Evolutionary conservation across 2,113 vertebrate genomes (phyloP).

Genomic region (Mystacornis crossleyi): DNA sequence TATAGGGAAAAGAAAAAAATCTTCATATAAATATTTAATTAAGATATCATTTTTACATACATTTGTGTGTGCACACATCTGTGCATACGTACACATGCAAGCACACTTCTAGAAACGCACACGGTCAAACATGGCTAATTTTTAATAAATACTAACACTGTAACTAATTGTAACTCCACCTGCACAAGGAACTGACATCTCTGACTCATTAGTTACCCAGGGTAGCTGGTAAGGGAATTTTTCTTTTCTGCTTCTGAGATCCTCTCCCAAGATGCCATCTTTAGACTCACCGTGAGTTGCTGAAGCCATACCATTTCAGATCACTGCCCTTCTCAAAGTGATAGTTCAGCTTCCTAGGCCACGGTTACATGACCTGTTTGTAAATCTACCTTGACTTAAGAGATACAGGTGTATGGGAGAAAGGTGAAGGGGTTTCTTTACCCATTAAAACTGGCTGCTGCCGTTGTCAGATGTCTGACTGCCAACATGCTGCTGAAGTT

Average conservation of each 20-base stretch:
- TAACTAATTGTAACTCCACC: background rate
- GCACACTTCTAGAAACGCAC: background rate
- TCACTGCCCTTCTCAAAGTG: background rate
- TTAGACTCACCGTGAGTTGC: background rate
- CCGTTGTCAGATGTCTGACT: background rate
- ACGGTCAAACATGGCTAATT: background rate
- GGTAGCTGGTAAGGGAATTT: background rate
- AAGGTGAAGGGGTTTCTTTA: background rate
- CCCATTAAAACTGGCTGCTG: background rate
- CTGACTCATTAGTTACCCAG: background rate
- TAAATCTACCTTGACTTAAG: background rate
- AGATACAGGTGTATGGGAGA: background rate
- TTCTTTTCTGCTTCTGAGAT: background rate
- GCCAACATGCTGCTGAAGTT: background rate
- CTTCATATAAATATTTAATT: background rate
- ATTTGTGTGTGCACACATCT: background rate
- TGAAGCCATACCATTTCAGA: background rate
- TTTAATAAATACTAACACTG: background rate
- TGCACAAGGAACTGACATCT: background rate
- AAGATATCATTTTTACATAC: background rate
- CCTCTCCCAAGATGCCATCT: background rate
- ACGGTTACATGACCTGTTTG: background rate
- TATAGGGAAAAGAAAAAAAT: background rate
- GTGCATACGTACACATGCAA: background rate
- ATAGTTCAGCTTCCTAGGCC: background rate